phyloP scores from a whole-genome alignment of 2,797 vertebrate genomes.

The Prionace glauca region DNA sequence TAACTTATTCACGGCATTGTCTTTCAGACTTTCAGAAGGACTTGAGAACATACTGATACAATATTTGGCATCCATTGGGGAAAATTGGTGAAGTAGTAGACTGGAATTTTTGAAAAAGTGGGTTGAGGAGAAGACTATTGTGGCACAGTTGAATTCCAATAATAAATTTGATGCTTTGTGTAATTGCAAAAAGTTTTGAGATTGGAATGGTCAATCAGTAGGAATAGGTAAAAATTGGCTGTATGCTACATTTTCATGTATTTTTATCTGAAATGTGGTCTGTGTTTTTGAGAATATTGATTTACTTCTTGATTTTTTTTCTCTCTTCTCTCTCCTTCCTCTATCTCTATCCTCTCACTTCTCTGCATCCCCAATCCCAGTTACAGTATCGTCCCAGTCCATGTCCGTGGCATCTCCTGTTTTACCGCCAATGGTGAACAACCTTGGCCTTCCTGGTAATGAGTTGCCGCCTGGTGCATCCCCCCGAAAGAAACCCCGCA shows the following conservation, averaged over 20 bases:
- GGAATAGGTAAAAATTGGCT: neutral
- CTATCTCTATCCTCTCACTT: neutral
- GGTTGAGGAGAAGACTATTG: neutral
- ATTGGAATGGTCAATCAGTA: neutral
- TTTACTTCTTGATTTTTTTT: neutral
- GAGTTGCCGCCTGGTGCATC: slow-evolving; percentile 89
- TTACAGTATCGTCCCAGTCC: neutral
- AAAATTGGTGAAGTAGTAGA: neutral
- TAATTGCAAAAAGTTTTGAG: neutral
- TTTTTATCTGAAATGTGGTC: neutral
- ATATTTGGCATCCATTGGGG: neutral
- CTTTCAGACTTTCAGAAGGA: slow-evolving; percentile 6
- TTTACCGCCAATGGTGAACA: slow-evolving; percentile 67
- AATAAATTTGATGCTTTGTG: neutral
- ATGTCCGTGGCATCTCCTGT: slow-evolving; percentile 54
- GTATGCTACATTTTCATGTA: neutral
- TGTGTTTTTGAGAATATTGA: neutral
- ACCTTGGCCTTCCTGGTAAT: slow-evolving; percentile 65
- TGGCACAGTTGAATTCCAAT: neutral
- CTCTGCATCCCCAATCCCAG: neutral
- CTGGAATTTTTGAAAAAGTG: neutral
- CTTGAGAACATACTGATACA: neutral
- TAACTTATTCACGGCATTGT: neutral
- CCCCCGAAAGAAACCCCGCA: slow-evolving; percentile 92
- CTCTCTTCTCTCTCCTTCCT: neutral